A percentile compares a stretch with the other conserved stretches of the same genome.
Evolutionary conservation across 2,113 vertebrate species (phyloP).

Genomic region (Mastomys natalensis): DNA sequence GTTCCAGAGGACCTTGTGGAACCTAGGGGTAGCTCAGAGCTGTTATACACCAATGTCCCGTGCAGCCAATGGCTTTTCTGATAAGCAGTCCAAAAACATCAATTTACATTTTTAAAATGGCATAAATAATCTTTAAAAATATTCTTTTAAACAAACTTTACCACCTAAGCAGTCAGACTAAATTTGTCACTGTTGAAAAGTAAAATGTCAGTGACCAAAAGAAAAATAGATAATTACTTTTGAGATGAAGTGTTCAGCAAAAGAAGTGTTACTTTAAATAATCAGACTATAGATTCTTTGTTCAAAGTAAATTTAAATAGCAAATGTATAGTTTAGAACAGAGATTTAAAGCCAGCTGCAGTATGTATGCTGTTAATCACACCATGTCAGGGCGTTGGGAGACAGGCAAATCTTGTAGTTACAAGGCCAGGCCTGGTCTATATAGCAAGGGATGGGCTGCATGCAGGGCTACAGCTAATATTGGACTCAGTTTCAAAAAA

Average conservation of each 20-base stretch:
- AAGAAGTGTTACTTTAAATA: background rate
- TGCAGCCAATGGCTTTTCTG: background rate
- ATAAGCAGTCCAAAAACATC: background rate
- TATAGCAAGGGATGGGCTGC: background rate
- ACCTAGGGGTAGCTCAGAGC: background rate
- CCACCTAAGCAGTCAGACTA: background rate
- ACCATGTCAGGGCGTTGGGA: too few species aligned
- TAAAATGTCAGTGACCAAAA: background rate
- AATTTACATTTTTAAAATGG: background rate
- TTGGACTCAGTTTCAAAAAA: background rate
- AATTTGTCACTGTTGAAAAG: slow-evolving; percentile 1
- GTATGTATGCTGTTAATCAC: background rate
- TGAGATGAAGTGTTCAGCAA: background rate
- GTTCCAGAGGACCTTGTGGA: background rate
- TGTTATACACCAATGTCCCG: background rate
- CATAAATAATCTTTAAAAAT: background rate
- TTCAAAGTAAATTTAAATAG: background rate
- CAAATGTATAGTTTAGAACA: background rate
- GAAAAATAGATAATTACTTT: background rate
- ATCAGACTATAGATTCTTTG: background rate
- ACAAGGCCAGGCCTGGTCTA: background rate
- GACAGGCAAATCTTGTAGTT: background rate
- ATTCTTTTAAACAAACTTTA: background rate
- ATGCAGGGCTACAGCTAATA: background rate
- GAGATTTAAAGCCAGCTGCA: background rate